These are phyloP conservation scores for Anabas testudineus DNA, from an alignment of 2,797 vertebrate species.

Conservation along the genomic window DNA sequence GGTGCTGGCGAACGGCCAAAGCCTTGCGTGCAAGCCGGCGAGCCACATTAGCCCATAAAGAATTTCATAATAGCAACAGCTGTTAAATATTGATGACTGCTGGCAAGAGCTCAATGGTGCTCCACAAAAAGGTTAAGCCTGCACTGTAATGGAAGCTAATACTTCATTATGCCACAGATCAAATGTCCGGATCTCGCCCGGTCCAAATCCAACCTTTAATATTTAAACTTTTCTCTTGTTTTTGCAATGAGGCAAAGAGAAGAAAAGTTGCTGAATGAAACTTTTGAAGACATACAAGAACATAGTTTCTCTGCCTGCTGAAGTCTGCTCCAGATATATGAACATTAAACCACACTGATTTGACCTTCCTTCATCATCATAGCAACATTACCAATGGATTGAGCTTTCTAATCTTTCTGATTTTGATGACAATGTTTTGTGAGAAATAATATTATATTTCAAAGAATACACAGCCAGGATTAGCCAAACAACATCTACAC, in stretches of 20 bases:
- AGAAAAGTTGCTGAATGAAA: conserved; percentile 9
- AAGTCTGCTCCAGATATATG: background rate
- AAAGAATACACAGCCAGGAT: conserved; percentile 27
- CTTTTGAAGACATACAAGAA: conserved; percentile 44
- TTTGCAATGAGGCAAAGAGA: conserved; percentile 56
- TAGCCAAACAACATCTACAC: too few relatives aligned
- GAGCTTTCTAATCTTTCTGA: conserved; percentile 48
- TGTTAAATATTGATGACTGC: conserved; percentile 97
- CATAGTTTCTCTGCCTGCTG: conserved; percentile 23
- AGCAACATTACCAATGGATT: conserved; percentile 36
- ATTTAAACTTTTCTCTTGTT: conserved; percentile 60
- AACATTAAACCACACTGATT: conserved; percentile 12
- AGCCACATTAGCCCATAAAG: conserved; percentile 93
- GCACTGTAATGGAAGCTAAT: conserved; percentile 92
- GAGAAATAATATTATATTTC: conserved; percentile 57
- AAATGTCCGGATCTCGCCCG: conserved; percentile 82
- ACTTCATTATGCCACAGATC: conserved; percentile 90
- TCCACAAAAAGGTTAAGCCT: conserved; percentile 89
- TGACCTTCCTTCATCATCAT: conserved; percentile 32
- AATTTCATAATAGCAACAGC: conserved; percentile 98
- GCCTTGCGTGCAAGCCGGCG: conserved; percentile 95
- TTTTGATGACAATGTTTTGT: conserved; percentile 48
- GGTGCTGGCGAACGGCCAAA: conserved; percentile 88
- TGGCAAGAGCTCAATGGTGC: conserved; percentile 87
- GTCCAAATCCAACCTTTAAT: conserved; percentile 53